Evolutionary conservation across 2,797 vertebrate species (phyloP), one percentile per base, ranked within the genome.

Genomic region (Mycteria americana): DNA sequence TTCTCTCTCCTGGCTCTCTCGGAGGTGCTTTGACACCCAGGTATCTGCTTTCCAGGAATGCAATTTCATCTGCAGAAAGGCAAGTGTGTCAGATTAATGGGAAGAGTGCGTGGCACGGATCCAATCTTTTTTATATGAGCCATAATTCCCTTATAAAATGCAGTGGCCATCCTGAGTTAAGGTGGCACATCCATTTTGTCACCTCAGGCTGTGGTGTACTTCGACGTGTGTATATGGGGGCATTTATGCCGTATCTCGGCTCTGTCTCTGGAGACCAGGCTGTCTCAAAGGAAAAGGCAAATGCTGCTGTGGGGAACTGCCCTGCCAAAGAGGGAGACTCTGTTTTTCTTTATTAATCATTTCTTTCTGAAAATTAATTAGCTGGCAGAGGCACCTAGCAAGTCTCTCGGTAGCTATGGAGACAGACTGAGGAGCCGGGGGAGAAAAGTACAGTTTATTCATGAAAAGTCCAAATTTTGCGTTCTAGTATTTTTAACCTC

Each of bases 341-440:
- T 56, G 37, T 9, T 67, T 75, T 24, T 51, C 51, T 77, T 64
- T 37, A 64, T 83, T 75, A 93, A 65, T 92, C 8, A 27, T 73
- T 72, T 79, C 43, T 88, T 67, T 81, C 78, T 72, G 74, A 43
- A 76, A 93, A 93, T 93, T 93, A 96, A 74, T 97, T 93, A 96
- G n/a, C 80, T 87, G 64, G 95, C 53, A 86, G 57, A 89, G 88
- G 80, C 74, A 92, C 41, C 67, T 85, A 68, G 74, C 96, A 82
- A 78, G 57, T 75, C 57, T 84, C 91, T 63, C 45, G 50, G 97
- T 97, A 97, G 95, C 97, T 92, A 96, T 97, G 95, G 97, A 96
- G 88, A 97, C 68, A 0, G 77, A 80, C 84, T 18, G 48, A n/a
- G 50, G 93, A 72, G 60, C 68, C 12, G 2, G 37, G 31, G 83